Percentiles rank a stretch among this genome's conserved stretches.
Evolutionary conservation across 2,888 invertebrate species (phyloP).

Genomic region (Andrena camellia): DNA sequence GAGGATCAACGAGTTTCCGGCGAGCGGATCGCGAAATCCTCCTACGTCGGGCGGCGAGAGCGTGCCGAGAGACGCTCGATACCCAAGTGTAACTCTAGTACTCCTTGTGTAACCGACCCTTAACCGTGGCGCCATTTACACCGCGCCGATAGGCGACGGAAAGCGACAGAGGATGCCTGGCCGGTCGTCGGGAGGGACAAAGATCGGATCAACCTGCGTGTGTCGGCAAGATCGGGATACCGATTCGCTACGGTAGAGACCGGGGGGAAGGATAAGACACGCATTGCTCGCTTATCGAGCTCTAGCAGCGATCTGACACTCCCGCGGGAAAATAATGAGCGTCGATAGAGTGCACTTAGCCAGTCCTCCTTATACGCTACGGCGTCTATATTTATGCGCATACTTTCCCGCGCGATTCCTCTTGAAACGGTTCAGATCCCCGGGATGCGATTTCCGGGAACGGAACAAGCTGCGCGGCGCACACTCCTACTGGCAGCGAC

Average conservation of each 20-base stretch:
- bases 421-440: constrained; percentile 27
- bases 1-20: constrained; percentile 32
- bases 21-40: constrained; percentile 42
- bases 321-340: constrained; percentile 59
- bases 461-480: constrained; percentile 12
- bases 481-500: neutral
- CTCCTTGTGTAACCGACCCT: constrained; percentile 61
- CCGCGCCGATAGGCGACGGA: constrained; percentile 40
- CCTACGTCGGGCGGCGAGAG: constrained; percentile 31
- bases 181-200: constrained; percentile 20
- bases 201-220: constrained; percentile 71
- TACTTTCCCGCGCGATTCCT: constrained; percentile 35
- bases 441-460: constrained; percentile 42
- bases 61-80: constrained; percentile 37
- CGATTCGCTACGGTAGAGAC: constrained; percentile 32
- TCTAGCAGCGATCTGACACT: constrained; percentile 49
- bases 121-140: constrained; percentile 57
- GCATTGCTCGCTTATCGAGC: constrained; percentile 74
- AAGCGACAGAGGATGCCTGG: constrained; percentile 13
- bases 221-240: constrained; percentile 69
- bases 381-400: constrained; percentile 41
- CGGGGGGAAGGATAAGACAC: constrained; percentile 56
- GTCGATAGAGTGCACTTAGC: constrained; percentile 61
- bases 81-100: constrained; percentile 53
- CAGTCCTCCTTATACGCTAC: constrained; percentile 53